A percentile compares a stretch with the other conserved stretches of the same genome.
These are phyloP conservation scores for Andrena bicolor DNA, from an alignment of 2,888 invertebrate species.

Conservation along the genomic window DNA sequence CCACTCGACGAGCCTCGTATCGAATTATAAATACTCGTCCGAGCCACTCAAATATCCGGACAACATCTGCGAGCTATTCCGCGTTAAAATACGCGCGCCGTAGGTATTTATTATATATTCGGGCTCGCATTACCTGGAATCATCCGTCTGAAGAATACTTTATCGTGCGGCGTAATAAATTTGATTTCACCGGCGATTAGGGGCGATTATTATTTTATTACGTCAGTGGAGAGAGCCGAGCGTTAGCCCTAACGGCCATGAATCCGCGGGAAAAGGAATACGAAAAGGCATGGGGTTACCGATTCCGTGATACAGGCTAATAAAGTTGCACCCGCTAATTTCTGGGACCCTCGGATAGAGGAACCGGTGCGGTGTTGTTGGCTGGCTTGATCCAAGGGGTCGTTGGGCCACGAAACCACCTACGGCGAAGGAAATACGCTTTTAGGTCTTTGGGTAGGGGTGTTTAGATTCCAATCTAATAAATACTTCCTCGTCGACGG, in stretches of 20 bases:
- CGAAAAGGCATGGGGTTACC: slow-evolving; percentile 33
- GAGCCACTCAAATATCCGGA: slow-evolving; percentile 60
- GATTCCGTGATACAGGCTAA: slow-evolving; percentile 78
- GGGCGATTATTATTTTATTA: slow-evolving; percentile 71
- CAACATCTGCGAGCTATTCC: slow-evolving; percentile 69
- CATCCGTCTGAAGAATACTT: slow-evolving; percentile 40
- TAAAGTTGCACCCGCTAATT: slow-evolving; percentile 81
- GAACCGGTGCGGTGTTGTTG: slow-evolving; percentile 42
- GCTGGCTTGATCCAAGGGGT: slow-evolving; percentile 66
- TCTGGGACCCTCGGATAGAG: slow-evolving; percentile 70
- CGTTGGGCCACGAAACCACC: slow-evolving; percentile 74
- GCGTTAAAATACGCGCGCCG: slow-evolving; percentile 46
- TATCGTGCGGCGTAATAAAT: slow-evolving; percentile 63
- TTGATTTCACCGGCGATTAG: slow-evolving; percentile 63
- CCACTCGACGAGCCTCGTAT: slow-evolving; percentile 55
- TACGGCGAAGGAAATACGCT: slow-evolving; percentile 81
- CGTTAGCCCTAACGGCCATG: slow-evolving; percentile 34
- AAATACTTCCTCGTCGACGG: slow-evolving; percentile 78
- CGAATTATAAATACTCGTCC: slow-evolving; percentile 72
- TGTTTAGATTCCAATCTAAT: slow-evolving; percentile 82
- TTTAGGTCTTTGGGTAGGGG: slow-evolving; percentile 75
- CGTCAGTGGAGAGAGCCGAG: slow-evolving; percentile 27
- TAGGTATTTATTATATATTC: slow-evolving; percentile 39
- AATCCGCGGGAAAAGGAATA: slow-evolving; percentile 39
- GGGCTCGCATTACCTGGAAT: slow-evolving; percentile 43